Conservation (phyloP, 30 jellyfish, hydroid and myxozoan species). For the Chironex yamaguchii region DNA sequence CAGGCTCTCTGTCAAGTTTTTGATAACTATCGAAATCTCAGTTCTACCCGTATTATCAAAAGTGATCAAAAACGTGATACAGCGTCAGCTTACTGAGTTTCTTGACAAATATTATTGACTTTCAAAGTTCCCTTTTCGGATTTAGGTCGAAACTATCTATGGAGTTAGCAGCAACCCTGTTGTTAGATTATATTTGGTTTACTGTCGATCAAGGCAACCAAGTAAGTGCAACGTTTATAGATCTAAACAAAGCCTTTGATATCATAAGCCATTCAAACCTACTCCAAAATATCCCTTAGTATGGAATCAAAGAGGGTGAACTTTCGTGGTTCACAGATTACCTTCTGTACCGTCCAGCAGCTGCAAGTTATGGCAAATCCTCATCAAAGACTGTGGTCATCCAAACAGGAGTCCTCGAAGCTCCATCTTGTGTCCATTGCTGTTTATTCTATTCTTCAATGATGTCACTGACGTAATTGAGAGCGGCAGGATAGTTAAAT, state of each 20-base stretch:
- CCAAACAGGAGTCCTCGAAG: constrained; percentile 54
- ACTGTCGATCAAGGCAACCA: neutral
- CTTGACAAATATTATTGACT: neutral
- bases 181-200: neutral
- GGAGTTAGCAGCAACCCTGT: neutral
- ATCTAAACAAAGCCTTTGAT: neutral
- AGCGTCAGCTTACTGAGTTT: neutral
- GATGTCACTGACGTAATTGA: constrained; percentile 37
- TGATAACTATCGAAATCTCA: constrained; percentile 26
- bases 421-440: constrained; percentile 57
- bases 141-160: neutral
- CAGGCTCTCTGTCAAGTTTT: constrained; percentile 36
- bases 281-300: constrained; percentile 36
- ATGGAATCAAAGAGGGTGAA: constrained; percentile 41
- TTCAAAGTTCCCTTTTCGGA: neutral
- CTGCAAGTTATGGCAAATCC: constrained; percentile 43
- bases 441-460: constrained; percentile 24
- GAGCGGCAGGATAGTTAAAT: constrained; percentile 39
- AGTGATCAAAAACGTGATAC: neutral
- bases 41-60: constrained; percentile 2
- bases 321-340: constrained; percentile 55
- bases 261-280: constrained; percentile 35
- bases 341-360: constrained; percentile 53
- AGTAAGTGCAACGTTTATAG: constrained; percentile 36
- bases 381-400: constrained; percentile 50